These are phyloP conservation scores for Serinus canaria DNA, from an alignment of 2,113 vertebrate genomes.

Conservation along the genomic window DNA sequence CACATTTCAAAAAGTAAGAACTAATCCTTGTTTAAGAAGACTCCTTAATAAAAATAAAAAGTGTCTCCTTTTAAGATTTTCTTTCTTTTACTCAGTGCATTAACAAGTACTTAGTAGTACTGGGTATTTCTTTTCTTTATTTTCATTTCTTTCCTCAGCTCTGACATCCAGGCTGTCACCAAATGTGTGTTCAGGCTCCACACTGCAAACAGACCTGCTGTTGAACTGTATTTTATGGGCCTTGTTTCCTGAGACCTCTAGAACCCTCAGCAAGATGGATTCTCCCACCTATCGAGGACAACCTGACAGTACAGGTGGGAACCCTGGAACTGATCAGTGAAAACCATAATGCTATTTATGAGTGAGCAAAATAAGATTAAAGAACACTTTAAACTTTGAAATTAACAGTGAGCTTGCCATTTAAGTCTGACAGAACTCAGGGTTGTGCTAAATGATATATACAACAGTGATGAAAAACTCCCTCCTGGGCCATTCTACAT, in stretches of 20 bases:
- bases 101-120: background rate
- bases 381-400: slow-evolving; percentile 44
- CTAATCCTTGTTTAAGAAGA: background rate
- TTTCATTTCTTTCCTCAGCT: slow-evolving; percentile 16
- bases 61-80: background rate
- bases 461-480: slow-evolving; percentile 15
- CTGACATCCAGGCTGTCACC: background rate
- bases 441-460: background rate
- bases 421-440: background rate
- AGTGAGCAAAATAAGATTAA: slow-evolving; percentile 9
- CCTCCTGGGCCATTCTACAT: slow-evolving; percentile 1
- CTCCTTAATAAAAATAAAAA: background rate
- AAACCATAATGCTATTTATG: background rate
- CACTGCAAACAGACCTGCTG: background rate
- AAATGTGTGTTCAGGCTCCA: background rate
- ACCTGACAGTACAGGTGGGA: background rate
- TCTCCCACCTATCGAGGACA: slow-evolving; percentile 31
- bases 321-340: background rate
- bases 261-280: background rate
- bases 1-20: background rate
- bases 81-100: background rate
- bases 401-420: slow-evolving; percentile 44
- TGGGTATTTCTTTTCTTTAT: slow-evolving; percentile 22
- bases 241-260: slow-evolving; percentile 1
- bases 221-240: background rate